Base-by-base conservation (phyloP, 2,797 vertebrate species). In the Toxotes lorentzi region DNA sequence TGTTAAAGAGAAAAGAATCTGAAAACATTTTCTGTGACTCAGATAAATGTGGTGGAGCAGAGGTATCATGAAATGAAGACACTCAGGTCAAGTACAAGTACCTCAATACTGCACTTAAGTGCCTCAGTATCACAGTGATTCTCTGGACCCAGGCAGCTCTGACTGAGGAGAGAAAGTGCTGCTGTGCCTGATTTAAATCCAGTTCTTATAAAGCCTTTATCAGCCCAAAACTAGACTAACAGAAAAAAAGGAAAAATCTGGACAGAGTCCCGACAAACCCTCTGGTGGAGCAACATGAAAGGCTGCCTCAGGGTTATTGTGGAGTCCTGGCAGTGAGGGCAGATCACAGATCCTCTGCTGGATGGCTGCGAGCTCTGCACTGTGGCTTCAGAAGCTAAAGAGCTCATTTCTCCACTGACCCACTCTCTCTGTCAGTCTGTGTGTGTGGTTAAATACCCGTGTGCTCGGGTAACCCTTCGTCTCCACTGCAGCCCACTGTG, bases 201-300 rank as follows among this genome's bases (percentile, higher is more conserved):
- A 32, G 53, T 30, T 45, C 38, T 24, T 70, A 64, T 74, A 43
- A 82, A 79, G 51, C 79, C 50, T 57, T 68, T 32, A 59, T 66
- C 69, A 59, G 51, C 54, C 59, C 65, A 35, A 63, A 82, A 81
- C 64, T 70, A 45, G 75, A 73, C 67, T 3, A 35, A 54, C 23
- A 41, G 24, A 66, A 74, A 65, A 67, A 68, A 62, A 23, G 6
- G 2, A 24, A 16, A 50, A 61, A 23, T 32, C 73, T 87, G 68
- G 66, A 41, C n/a, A 7, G 24, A 57, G 45, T 83, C 62, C 69
- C 35, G 62, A 40, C 32, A 34, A 8, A 61, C 19, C 57, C 59
- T 40, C 62, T 54, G 65, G 84, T 75, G 79, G 78, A 82, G 72
- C 67, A 1, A 73, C 83, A 86, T 85, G 19, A 88, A 79, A 86